Conservation (phyloP, 2,888 invertebrate genomes). For the Notodromas monacha region DNA sequence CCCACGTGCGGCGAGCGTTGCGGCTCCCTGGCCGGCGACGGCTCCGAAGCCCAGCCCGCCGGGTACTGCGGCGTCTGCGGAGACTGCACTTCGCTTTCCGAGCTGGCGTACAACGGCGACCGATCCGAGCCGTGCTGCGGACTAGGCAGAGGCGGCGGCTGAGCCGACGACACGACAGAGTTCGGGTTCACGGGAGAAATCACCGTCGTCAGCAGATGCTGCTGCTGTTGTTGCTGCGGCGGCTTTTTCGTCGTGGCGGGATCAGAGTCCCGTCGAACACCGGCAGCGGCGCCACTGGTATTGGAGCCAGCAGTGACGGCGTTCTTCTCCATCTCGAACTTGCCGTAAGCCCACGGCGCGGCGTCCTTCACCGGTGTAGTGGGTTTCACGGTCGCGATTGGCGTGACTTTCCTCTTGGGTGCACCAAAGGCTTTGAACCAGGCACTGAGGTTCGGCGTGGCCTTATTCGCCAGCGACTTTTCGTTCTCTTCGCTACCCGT, state of each 20-base stretch:
- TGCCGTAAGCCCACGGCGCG: neutral
- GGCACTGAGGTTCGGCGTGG: slow-evolving; percentile 53
- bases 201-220: neutral
- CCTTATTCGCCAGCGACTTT: slow-evolving; percentile 21
- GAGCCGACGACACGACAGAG: neutral
- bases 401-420: slow-evolving; percentile 26
- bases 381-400: neutral
- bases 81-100: slow-evolving; percentile 4
- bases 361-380: slow-evolving; percentile 1
- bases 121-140: neutral
- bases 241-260: too few relatives aligned
- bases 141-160: too few relatives aligned
- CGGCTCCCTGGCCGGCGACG: neutral
- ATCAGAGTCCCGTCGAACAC: too few relatives aligned
- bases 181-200: neutral
- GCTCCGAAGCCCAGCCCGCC: neutral
- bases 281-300: too few relatives aligned
- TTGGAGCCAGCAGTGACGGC: too few relatives aligned
- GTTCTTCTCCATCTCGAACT: slow-evolving; percentile 1
- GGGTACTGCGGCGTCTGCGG: slow-evolving; percentile 1
- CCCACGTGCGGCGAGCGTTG: neutral
- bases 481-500: too few relatives aligned
- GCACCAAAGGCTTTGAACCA: slow-evolving; percentile 76
- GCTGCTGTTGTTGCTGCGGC: neutral
- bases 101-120: neutral